Percentiles rank a stretch among this genome's conserved stretches.
Conservation (phyloP, 1,140 invertebrate species). For the Phortica variegata region DNA sequence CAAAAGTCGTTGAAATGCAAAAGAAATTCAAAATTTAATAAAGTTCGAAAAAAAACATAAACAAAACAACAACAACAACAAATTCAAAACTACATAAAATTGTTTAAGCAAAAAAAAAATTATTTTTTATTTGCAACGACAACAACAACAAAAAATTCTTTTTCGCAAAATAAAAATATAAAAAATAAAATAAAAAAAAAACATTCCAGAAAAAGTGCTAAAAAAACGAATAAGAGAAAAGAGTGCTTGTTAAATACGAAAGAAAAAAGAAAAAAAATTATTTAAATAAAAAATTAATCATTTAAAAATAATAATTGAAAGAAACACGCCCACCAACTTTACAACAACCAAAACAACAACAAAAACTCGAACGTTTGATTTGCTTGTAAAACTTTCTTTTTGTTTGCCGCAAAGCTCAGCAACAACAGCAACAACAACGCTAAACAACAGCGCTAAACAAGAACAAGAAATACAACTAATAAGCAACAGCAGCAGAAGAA, state of each 20-base stretch:
- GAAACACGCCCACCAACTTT: too few relatives aligned
- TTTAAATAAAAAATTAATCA: slow-evolving; percentile 1
- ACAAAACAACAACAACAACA: slow-evolving; percentile 4
- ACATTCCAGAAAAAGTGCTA: slow-evolving; percentile 10
- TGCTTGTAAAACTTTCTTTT: neutral
- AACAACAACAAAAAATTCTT: too few relatives aligned
- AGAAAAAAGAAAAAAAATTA: slow-evolving; percentile 5
- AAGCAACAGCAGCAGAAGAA: neutral
- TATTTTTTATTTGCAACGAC: too few relatives aligned
- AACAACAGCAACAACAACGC: neutral
- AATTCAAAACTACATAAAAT: slow-evolving; percentile 4
- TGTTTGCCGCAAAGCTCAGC: neutral
- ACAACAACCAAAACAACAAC: too few relatives aligned
- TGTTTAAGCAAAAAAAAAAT: slow-evolving; percentile 13
- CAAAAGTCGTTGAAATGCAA: too few relatives aligned
- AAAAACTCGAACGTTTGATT: neutral
- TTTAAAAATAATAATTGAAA: slow-evolving; percentile 3
- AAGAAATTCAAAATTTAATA: too few relatives aligned
- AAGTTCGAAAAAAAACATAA: slow-evolving; percentile 7
- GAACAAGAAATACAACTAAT: neutral
- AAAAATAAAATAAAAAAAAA: slow-evolving; percentile 5
- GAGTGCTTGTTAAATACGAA: slow-evolving; percentile 11
- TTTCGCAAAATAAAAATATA: too few relatives aligned
- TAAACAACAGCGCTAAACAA: slow-evolving; percentile 11
- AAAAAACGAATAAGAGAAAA: slow-evolving; percentile 8